A percentile compares a stretch with the other conserved stretches of the same genome.
Conservation (phyloP, 1,140 invertebrate species). For the Diabrotica virgifera region DNA sequence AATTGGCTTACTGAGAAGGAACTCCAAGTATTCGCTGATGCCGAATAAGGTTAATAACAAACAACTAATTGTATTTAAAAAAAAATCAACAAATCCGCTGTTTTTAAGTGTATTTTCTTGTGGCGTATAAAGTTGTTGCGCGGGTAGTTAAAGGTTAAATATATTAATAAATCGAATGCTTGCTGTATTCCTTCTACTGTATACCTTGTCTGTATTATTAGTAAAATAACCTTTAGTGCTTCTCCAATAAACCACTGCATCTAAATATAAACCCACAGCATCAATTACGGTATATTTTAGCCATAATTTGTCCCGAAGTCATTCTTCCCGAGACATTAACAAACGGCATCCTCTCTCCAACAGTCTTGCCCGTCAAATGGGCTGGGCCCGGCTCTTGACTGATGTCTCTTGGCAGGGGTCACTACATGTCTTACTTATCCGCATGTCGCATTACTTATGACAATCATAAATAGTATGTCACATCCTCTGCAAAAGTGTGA, state of each 20-base stretch:
- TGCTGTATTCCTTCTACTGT: no score
- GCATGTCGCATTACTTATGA: constrained; percentile 31
- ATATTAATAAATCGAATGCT: no score
- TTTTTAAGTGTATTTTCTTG: no score
- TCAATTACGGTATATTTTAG: constrained; percentile 23
- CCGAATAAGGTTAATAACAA: no score
- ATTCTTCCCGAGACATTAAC: constrained; percentile 10
- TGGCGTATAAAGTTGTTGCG: no score
- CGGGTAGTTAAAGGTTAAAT: no score
- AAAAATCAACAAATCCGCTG: no score
- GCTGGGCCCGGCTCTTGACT: constrained; percentile 23
- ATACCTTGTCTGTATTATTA: no score
- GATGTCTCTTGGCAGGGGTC: constrained; percentile 24
- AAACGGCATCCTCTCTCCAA: constrained; percentile 13
- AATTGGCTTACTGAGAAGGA: no score
- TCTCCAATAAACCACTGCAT: not conserved
- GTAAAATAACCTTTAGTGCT: no score
- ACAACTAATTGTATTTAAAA: no score
- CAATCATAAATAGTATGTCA: constrained; percentile 34
- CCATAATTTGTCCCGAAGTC: constrained; percentile 23
- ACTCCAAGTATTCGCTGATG: no score
- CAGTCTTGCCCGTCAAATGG: constrained; percentile 15
- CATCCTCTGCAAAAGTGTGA: constrained; percentile 29
- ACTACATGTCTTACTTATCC: constrained; percentile 22
- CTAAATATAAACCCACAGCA: constrained; percentile 7